Conservation (phyloP, 2,797 vertebrate species). For the Silurus lanzhouensis region DNA sequence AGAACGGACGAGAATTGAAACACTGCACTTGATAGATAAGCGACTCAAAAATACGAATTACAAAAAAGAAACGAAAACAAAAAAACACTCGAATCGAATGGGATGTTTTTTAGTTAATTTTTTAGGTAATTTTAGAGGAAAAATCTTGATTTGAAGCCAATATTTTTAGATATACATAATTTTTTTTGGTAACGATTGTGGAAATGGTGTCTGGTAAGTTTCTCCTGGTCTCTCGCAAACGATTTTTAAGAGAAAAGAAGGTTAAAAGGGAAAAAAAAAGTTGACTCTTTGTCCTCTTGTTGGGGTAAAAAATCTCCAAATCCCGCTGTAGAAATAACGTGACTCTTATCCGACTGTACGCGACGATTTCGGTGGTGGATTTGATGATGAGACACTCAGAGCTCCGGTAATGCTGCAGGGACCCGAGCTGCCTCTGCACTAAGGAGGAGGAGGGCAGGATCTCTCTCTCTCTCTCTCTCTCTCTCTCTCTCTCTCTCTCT, state of each 20-base stretch:
- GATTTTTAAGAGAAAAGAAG: slow-evolving; percentile 35
- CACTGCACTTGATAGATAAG: background rate
- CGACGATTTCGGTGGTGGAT: slow-evolving; percentile 64
- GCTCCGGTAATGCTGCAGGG: slow-evolving; percentile 81
- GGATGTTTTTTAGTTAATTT: slow-evolving; percentile 11
- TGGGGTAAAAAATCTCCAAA: slow-evolving; percentile 68
- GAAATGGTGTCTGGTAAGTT: slow-evolving; percentile 55
- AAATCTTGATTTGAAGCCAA: slow-evolving; percentile 40
- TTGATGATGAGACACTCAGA: slow-evolving; percentile 68
- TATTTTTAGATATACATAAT: background rate
- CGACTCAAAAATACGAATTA: background rate
- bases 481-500: slow-evolving; percentile 67
- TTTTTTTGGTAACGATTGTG: background rate
- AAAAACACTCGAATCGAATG: slow-evolving; percentile 5
- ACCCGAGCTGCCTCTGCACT: slow-evolving; percentile 79
- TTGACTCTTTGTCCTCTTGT: slow-evolving; percentile 58
- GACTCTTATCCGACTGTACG: slow-evolving; percentile 38
- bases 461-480: slow-evolving; percentile 63
- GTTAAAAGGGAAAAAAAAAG: slow-evolving; percentile 52
- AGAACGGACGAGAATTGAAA: background rate
- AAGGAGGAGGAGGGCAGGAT: slow-evolving; percentile 79
- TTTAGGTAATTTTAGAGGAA: slow-evolving; percentile 2
- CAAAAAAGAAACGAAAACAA: no score
- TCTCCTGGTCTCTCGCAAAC: slow-evolving; percentile 49
- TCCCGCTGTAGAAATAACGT: slow-evolving; percentile 45